Percentiles rank a stretch among this genome's conserved stretches.
Conservation (phyloP, 2,888 invertebrate genomes). For the Glaucopsyche alexis region DNA sequence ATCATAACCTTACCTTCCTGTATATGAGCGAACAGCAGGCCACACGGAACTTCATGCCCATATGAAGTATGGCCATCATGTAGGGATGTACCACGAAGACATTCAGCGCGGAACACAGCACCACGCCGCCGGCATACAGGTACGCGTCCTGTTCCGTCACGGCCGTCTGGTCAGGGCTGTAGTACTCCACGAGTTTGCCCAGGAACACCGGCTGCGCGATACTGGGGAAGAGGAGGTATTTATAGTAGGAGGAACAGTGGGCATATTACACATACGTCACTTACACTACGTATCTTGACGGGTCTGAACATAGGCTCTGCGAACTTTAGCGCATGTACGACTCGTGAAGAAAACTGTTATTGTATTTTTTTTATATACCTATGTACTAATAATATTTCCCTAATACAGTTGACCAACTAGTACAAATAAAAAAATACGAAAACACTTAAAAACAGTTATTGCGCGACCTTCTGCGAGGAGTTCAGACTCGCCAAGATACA, state of each 20-base stretch:
- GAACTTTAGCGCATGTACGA: no score
- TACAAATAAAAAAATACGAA: no score
- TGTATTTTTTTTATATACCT: no score
- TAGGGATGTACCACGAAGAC: conserved; percentile 93
- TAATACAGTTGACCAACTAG: no score
- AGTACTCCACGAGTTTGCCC: conserved; percentile 82
- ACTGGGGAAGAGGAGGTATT: conserved; percentile 56
- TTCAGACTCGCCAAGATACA: no score
- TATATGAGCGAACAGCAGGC: conserved; percentile 91
- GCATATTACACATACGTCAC: neutral
- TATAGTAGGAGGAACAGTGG: neutral
- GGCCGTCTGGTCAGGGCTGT: conserved; percentile 59
- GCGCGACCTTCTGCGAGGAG: no score
- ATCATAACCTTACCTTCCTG: conserved; percentile 79
- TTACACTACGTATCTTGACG: no score
- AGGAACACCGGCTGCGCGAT: conserved; percentile 83
- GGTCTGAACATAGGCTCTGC: no score
- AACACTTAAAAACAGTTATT: no score
- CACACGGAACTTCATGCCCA: conserved; percentile 91
- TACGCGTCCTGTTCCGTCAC: conserved; percentile 82
- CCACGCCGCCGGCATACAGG: conserved; percentile 86
- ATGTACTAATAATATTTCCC: no score
- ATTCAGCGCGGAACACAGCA: conserved; percentile 86
- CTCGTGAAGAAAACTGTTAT: no score
- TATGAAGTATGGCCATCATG: conserved; percentile 89